Base-by-base conservation (phyloP, 2,888 invertebrate species). In the Cheilosia pagana region DNA sequence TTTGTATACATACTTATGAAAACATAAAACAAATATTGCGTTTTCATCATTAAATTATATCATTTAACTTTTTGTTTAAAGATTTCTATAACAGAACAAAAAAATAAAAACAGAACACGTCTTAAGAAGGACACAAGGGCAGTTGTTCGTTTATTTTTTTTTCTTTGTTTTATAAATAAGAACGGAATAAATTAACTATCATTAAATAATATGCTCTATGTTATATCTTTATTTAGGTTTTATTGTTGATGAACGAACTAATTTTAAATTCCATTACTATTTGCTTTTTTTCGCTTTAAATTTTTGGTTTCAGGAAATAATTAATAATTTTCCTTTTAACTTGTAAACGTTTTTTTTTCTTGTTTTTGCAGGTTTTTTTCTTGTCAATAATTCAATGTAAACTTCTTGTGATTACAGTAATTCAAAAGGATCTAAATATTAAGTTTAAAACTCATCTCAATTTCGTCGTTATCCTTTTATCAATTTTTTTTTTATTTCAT, bases 281-380 rank as follows among this genome's bases (percentile, higher is more conserved):
- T 81, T 76, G 41, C 50, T 21, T 53, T 21, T 53, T 59, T 28
- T 48, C 16, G 31, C 63, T 62, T 65, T 71, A 50, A 35, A 55
- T 53, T 50, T 68, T 79, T 88, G 88, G 87, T 88, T 87, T 88
- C 87, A 88, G 88, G 89, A 88, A 88, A 89, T 88, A 89, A 89
- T 90, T 81, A 89, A 87, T 83, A 67, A 39, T 81, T 81, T 86
- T 86, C 72, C 74, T 62, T 87, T 67, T 60, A 88, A 89, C 87
- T 82, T 87, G 81, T 89, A 87, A 87, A 87, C 79, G 67, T 62
- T 75, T 77, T 86, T 77, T 83, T 57, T 63, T 86, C 59, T 31
- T 10, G 10, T 65, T 86, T 82, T 77, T 77, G 87, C 35, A 35
- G 35, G 35, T 87, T 86, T 48, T 8, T 28, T 28, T 28, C 6